A percentile compares a stretch with the other conserved stretches of the same genome.
These are phyloP conservation scores for Lepidurus arcticus DNA, from an alignment of 1,140 invertebrate species.

Conservation along the genomic window DNA sequence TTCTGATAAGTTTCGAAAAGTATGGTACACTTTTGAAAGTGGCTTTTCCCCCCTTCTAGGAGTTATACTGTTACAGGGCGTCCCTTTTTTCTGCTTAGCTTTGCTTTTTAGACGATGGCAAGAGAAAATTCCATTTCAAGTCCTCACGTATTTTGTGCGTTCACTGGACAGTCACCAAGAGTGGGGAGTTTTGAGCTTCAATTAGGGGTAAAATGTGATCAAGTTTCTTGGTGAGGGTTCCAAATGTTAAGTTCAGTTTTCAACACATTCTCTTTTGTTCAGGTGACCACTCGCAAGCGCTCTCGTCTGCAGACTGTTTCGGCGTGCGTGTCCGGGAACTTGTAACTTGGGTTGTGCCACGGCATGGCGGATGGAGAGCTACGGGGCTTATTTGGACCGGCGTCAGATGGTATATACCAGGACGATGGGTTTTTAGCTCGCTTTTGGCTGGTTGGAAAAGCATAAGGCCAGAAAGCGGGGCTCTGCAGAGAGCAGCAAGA, in stretches of 20 bases:
- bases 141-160: too few species aligned
- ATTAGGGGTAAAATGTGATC: too few species aligned
- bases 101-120: too few species aligned
- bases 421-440: not conserved
- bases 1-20: too few species aligned
- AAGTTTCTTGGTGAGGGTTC: too few species aligned
- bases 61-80: too few species aligned
- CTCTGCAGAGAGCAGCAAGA: not conserved
- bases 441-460: not conserved
- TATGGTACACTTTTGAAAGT: too few species aligned
- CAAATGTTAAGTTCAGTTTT: not conserved
- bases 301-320: conserved; percentile 13
- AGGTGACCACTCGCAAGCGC: conserved; percentile 11
- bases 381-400: conserved; percentile 13
- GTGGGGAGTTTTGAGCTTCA: too few species aligned
- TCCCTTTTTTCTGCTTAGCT: too few species aligned
- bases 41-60: too few species aligned
- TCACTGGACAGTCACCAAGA: too few species aligned
- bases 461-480: not conserved
- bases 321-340: not conserved
- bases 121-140: too few species aligned
- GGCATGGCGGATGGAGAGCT: not conserved
- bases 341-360: not conserved
- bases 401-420: not conserved
- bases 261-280: not conserved